Evolutionary conservation across 2,888 invertebrate genomes (phyloP).

Genomic region (Dysmachus trigonus): DNA sequence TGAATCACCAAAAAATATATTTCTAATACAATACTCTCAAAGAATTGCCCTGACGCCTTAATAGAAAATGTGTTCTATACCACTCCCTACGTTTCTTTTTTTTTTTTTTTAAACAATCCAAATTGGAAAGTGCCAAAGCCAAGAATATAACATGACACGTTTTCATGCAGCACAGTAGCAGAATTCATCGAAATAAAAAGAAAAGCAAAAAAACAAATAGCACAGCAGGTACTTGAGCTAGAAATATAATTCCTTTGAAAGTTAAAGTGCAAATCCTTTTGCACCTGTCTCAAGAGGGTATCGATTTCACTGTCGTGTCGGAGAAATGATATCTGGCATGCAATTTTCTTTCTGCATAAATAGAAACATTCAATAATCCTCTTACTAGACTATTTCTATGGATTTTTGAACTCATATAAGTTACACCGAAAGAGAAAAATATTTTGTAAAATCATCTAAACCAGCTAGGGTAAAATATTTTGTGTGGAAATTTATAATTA

Average conservation of each 20-base stretch:
- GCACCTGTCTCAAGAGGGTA: not conserved
- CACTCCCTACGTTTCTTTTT: too few relatives aligned
- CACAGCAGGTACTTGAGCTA: not conserved
- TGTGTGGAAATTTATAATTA: too few relatives aligned
- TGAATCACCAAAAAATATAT: not conserved
- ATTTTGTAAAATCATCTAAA: too few relatives aligned
- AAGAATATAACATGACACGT: not conserved
- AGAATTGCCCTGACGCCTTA: not conserved
- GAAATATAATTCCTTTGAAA: not conserved
- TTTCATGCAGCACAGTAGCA: not conserved
- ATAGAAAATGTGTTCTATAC: not conserved
- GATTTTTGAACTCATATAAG: not conserved
- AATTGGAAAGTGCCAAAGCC: not conserved
- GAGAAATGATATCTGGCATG: not conserved
- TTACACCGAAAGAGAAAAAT: too few relatives aligned
- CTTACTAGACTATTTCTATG: not conserved
- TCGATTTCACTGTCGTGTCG: not conserved
- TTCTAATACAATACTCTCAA: not conserved
- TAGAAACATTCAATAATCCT: not conserved
- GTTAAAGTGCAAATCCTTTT: slow-evolving; percentile 8
- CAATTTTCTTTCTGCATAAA: not conserved
- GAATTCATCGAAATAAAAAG: not conserved
- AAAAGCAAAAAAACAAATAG: not conserved
- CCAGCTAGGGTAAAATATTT: too few relatives aligned
- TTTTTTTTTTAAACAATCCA: not conserved